These are phyloP conservation scores for Andrena dorsata DNA, from an alignment of 2,888 invertebrate genomes.

Conservation along the genomic window DNA sequence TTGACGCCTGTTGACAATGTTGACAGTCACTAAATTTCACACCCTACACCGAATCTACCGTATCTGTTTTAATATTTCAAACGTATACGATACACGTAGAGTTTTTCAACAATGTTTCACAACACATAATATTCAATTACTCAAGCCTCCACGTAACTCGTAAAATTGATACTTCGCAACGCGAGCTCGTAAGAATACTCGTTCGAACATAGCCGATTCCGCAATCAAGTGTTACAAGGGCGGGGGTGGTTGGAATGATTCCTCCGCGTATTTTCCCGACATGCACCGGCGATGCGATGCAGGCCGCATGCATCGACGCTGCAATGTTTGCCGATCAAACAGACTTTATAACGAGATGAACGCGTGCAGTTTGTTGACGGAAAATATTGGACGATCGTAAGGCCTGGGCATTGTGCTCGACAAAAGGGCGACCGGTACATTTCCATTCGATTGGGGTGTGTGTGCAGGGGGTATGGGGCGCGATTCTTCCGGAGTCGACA, in stretches of 20 bases:
- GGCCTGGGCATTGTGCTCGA: slow-evolving; percentile 71
- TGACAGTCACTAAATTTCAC: too few species aligned
- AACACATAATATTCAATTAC: background rate
- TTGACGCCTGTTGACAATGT: too few species aligned
- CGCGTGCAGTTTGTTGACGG: slow-evolving; percentile 72
- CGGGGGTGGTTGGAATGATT: slow-evolving; percentile 20
- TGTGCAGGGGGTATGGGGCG: slow-evolving; percentile 3
- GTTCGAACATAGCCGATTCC: slow-evolving; percentile 34
- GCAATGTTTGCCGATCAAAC: slow-evolving; percentile 76
- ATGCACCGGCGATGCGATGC: slow-evolving; percentile 49
- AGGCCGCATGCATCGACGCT: slow-evolving; percentile 60
- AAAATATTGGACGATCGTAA: slow-evolving; percentile 76
- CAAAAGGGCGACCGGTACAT: slow-evolving; percentile 67
- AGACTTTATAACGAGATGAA: slow-evolving; percentile 78
- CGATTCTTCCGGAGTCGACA: slow-evolving; percentile 36
- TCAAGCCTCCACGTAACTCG: background rate
- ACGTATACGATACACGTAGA: too few species aligned
- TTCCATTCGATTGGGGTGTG: slow-evolving; percentile 47
- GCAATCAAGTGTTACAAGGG: slow-evolving; percentile 44
- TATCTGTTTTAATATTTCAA: too few species aligned
- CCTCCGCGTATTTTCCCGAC: slow-evolving; percentile 19
- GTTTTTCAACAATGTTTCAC: background rate
- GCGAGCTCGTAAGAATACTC: slow-evolving; percentile 40
- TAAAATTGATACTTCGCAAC: background rate
- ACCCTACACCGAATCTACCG: too few species aligned